Evolutionary conservation across 1,140 invertebrate species (phyloP).

Genomic region (Carcinoscorpius rotundicauda): DNA sequence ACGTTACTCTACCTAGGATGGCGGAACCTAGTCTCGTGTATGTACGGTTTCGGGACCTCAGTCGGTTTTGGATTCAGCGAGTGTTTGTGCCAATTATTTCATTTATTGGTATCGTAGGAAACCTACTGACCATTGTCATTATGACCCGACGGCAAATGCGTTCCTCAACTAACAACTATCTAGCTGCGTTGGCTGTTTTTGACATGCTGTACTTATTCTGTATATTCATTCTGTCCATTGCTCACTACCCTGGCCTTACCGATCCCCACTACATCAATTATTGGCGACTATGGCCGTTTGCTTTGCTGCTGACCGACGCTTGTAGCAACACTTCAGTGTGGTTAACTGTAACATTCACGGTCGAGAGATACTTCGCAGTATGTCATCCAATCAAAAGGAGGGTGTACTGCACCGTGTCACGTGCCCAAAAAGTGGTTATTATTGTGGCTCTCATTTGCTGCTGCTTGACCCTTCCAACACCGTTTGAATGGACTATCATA

Average conservation of each 20-base stretch:
- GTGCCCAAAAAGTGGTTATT: conserved; percentile 42
- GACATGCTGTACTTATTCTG: conserved; percentile 56
- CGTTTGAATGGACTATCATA: conserved; percentile 45
- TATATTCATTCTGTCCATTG: conserved; percentile 49
- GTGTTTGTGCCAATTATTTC: conserved; percentile 56
- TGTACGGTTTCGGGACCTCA: background rate
- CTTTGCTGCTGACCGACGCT: conserved; percentile 47
- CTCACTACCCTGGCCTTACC: conserved; percentile 44
- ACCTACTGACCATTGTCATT: conserved; percentile 56
- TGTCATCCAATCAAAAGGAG: conserved; percentile 60
- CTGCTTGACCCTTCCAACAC: conserved; percentile 46
- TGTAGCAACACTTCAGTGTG: conserved; percentile 57
- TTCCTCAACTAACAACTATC: conserved; percentile 57
- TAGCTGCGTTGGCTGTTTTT: conserved; percentile 56
- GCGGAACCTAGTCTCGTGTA: too few species aligned
- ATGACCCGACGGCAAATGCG: conserved; percentile 58
- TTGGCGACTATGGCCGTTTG: conserved; percentile 40
- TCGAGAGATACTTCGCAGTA: conserved; percentile 63
- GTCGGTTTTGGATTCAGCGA: conserved; percentile 48
- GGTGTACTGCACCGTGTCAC: conserved; percentile 49
- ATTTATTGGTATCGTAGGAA: conserved; percentile 53
- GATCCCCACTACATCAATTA: conserved; percentile 38
- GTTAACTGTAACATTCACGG: conserved; percentile 62
- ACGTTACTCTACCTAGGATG: too few species aligned
- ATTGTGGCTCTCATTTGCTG: conserved; percentile 50